These are phyloP conservation scores for Drosophila insularis DNA, from an alignment of 1,140 invertebrate species.

Conservation along the genomic window DNA sequence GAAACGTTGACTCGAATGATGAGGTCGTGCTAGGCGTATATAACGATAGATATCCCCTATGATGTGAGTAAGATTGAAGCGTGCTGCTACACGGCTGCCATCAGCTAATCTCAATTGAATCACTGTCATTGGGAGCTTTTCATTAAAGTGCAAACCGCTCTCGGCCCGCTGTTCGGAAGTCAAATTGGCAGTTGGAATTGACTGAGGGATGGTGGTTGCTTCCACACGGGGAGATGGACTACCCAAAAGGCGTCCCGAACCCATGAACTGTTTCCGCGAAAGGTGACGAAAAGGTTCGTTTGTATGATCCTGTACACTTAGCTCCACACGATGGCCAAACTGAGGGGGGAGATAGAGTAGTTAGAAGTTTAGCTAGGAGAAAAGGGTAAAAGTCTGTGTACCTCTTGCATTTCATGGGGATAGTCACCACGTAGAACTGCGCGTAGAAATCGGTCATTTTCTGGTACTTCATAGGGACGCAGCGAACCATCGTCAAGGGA, in stretches of 20 bases:
- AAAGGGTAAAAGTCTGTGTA: neutral
- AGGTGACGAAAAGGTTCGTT: conserved; percentile 48
- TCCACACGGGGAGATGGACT: neutral
- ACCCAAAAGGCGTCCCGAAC: conserved; percentile 39
- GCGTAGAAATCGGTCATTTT: conserved; percentile 53
- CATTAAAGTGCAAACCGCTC: conserved; percentile 28
- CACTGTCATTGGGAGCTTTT: conserved; percentile 19
- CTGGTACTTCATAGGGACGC: conserved; percentile 47
- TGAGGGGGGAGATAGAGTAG: neutral
- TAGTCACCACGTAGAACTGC: conserved; percentile 60
- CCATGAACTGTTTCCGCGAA: conserved; percentile 61
- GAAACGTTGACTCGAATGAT: conserved; percentile 40
- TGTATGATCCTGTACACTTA: conserved; percentile 61
- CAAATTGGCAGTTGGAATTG: neutral
- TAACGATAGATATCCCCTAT: conserved; percentile 55
- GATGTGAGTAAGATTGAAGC: conserved; percentile 53
- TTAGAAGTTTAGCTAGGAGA: too few relatives aligned
- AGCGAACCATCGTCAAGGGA: conserved; percentile 54
- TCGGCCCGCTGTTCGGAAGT: neutral
- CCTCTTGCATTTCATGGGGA: conserved; percentile 50
- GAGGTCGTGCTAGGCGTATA: conserved; percentile 45
- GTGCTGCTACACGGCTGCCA: conserved; percentile 50
- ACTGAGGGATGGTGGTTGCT: neutral
- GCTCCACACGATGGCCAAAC: conserved; percentile 35
- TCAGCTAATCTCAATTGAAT: conserved; percentile 59